Base-by-base conservation (phyloP, 2,888 invertebrate genomes). In the Mellilla xanthometata region DNA sequence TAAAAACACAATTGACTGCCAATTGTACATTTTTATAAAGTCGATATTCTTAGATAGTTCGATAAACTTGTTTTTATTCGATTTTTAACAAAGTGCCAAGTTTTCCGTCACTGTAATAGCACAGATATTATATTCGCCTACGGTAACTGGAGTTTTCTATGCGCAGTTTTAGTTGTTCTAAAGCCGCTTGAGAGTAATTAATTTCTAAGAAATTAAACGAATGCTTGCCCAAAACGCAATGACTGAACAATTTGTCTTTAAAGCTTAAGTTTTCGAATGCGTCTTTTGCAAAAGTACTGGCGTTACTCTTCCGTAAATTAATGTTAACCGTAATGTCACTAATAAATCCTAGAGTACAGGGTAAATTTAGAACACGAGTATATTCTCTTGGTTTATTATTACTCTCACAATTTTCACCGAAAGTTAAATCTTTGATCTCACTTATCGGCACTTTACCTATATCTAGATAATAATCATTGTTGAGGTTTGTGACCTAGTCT, bases 281-380 rank as follows among this genome's bases (percentile, higher is more conserved):
- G 69, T 64, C 62, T 64, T 50, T 54, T 62, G 53, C 60, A 54
- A 55, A 50, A 46, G 47, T 53, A 51, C 49, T 53, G 61, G 56
- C 49, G 58, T 50, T 62, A 57, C 34, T 66, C 67, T 73, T 72
- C 70, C 59, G 58, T 76, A 73, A 65, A 60, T 62, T 76, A 73
- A 73, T 71, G 49, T 69, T 71, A 72, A 70, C 72, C 62, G 65
- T 81, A 73, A 73, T 71, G 74, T 82, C 84, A 81, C 77, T 76
- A 81, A 77, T 84, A 82, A 75, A 88, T 83, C 83, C 86, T 88
- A 88, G 86, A 85, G 77, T 83, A 89, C 89, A 89, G 89, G 89
- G 89, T 89, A 89, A 87, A 81, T 73, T 82, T 88, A 88, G 81
- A 76, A 84, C 83, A 83, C 84, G 69, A 76, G 62, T 77, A 73